Evolutionary conservation across 2,113 vertebrate species (phyloP).

Genomic region (Anarrhichthys ocellatus): DNA sequence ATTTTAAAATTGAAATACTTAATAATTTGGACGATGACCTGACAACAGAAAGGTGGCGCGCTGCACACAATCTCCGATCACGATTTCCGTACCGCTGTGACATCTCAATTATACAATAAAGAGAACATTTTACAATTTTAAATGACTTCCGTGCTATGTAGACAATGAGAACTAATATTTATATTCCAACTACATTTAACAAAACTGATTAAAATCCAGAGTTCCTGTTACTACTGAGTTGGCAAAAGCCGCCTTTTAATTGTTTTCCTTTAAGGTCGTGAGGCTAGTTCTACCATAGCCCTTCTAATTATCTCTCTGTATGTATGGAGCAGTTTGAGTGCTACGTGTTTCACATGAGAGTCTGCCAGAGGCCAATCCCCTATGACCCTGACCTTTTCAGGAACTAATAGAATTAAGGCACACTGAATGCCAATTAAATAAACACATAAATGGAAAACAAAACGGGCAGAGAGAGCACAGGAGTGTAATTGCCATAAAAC

Average conservation of each 20-base stretch:
- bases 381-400: constrained; percentile 79
- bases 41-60: constrained; percentile 59
- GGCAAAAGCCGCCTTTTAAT: constrained; percentile 32
- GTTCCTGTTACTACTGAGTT: constrained; percentile 14
- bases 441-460: constrained; percentile 75
- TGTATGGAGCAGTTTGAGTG: constrained; percentile 40
- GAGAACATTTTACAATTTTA: background rate
- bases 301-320: constrained; percentile 55
- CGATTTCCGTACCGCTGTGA: background rate
- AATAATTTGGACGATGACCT: constrained; percentile 76
- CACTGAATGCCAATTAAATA: constrained; percentile 80
- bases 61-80: constrained; percentile 40
- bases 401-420: constrained; percentile 79
- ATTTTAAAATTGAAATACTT: constrained; percentile 84
- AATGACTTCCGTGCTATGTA: background rate
- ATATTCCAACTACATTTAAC: constrained; percentile 45
- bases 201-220: constrained; percentile 56
- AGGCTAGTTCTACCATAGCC: constrained; percentile 34
- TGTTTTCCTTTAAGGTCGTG: constrained; percentile 56
- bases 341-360: constrained; percentile 37
- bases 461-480: constrained; percentile 63
- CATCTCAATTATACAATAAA: background rate
- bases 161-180: constrained; percentile 45
- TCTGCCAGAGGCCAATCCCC: constrained; percentile 68
- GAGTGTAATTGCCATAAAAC: constrained; percentile 74